A percentile compares a stretch with the other conserved stretches of the same genome.
These are phyloP conservation scores for Enteromius treurensis DNA, from an alignment of 2,797 vertebrate genomes.

Conservation along the genomic window DNA sequence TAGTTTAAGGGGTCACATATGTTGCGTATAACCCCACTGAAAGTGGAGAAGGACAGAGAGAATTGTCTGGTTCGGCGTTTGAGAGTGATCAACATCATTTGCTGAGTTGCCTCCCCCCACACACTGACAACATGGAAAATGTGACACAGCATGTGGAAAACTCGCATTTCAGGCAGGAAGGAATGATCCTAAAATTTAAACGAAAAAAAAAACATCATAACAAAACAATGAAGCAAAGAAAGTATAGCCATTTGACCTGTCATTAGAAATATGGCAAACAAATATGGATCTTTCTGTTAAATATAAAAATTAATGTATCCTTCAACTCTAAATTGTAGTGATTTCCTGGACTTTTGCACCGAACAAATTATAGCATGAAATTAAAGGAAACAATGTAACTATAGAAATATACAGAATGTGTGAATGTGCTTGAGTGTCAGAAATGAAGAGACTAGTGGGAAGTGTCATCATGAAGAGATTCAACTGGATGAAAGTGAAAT, in stretches of 20 bases:
- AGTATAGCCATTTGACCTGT: neutral
- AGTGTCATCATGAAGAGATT: neutral
- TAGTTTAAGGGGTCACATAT: slow-evolving; percentile 60
- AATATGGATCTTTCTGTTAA: neutral
- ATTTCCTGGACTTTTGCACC: neutral
- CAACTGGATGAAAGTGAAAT: neutral
- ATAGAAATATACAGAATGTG: neutral
- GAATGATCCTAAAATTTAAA: neutral
- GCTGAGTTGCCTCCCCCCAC: slow-evolving; percentile 60
- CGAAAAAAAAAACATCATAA: neutral
- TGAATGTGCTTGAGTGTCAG: neutral
- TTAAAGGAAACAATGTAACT: neutral
- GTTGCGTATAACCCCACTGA: slow-evolving; percentile 70
- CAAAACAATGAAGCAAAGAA: neutral
- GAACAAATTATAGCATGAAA: neutral
- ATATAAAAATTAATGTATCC: neutral
- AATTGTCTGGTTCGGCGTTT: neutral
- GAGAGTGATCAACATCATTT: slow-evolving; percentile 1
- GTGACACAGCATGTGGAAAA: slow-evolving; percentile 64
- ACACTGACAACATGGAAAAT: slow-evolving; percentile 73
- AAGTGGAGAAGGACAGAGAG: slow-evolving; percentile 41
- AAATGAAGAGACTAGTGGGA: neutral
- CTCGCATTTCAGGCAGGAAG: neutral
- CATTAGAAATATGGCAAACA: neutral
- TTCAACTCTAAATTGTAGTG: neutral